Evolutionary conservation across 2,797 vertebrate species (phyloP).

Genomic region (Furcifer pardalis): DNA sequence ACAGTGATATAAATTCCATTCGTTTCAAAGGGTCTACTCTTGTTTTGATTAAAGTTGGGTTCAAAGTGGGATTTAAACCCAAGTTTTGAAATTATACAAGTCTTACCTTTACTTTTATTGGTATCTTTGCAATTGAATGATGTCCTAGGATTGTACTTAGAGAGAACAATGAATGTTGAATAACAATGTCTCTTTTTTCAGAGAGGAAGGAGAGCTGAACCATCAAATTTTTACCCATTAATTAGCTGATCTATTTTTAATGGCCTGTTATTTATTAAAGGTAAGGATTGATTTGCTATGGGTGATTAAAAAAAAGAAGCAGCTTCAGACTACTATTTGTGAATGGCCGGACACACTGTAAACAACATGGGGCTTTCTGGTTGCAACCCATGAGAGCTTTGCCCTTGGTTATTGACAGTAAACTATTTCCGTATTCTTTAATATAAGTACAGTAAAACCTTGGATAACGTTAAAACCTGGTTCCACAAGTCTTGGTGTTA

Average conservation of each 20-base stretch:
- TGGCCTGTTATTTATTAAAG: not conserved
- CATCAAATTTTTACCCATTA: not conserved
- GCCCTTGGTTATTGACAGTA: not conserved
- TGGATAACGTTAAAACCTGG: too few species aligned
- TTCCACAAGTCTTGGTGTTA: too few species aligned
- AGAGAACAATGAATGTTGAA: not conserved
- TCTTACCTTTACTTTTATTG: slow-evolving; percentile 5
- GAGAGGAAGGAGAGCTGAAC: not conserved
- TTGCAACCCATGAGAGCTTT: not conserved
- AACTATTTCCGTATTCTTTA: slow-evolving; percentile 34
- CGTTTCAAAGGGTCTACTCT: too few species aligned
- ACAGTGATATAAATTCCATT: too few species aligned
- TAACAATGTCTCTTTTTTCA: not conserved
- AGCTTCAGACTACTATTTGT: too few species aligned
- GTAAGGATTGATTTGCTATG: not conserved
- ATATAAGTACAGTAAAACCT: too few species aligned
- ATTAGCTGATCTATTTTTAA: not conserved
- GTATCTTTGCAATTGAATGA: not conserved
- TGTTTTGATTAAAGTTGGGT: too few species aligned
- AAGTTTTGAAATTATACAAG: not conserved
- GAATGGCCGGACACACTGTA: too few species aligned
- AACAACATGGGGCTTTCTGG: not conserved
- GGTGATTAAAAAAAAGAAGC: not conserved
- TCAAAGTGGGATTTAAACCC: too few species aligned
- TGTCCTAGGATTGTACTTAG: not conserved